Evolutionary conservation across 2,797 vertebrate species (phyloP).

Genomic region (Aselliscus stoliczkanus): DNA sequence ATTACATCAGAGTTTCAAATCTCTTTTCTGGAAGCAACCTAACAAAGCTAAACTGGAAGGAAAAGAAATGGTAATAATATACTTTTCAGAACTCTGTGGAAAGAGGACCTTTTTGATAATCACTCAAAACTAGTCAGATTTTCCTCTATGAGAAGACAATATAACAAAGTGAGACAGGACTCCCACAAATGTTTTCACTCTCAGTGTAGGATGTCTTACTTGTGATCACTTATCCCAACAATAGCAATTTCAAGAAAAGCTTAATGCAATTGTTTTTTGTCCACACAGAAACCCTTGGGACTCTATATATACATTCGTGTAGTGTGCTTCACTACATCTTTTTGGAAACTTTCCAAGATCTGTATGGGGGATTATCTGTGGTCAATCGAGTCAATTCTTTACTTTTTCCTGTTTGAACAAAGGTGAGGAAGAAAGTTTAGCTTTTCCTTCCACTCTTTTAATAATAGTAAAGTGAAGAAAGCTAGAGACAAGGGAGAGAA

Average conservation of each 20-base stretch:
- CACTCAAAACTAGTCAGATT: constrained; percentile 2
- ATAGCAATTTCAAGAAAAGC: constrained; percentile 47
- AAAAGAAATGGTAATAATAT: constrained; percentile 2
- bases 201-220: constrained; percentile 17
- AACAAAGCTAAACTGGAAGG: constrained; percentile 36
- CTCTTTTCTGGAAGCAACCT: constrained; percentile 18
- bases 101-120: constrained; percentile 39
- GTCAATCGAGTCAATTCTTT: background rate
- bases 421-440: constrained; percentile 19
- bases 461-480: constrained; percentile 26
- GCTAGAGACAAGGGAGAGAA: background rate
- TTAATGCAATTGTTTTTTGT: constrained; percentile 4
- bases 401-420: constrained; percentile 30
- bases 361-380: background rate
- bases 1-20: background rate
- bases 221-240: constrained; percentile 42
- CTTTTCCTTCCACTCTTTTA: background rate
- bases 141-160: constrained; percentile 44
- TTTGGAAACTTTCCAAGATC: constrained; percentile 27
- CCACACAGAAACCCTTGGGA: background rate
- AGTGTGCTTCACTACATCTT: constrained; percentile 24
- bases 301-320: constrained; percentile 32
- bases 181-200: constrained; percentile 21
- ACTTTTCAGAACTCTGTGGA: constrained; percentile 19
- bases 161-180: background rate